A percentile compares a stretch with the other conserved stretches of the same genome.
Evolutionary conservation across 2,888 invertebrate genomes (phyloP).

Genomic region (Megaustenia siamemsis): DNA sequence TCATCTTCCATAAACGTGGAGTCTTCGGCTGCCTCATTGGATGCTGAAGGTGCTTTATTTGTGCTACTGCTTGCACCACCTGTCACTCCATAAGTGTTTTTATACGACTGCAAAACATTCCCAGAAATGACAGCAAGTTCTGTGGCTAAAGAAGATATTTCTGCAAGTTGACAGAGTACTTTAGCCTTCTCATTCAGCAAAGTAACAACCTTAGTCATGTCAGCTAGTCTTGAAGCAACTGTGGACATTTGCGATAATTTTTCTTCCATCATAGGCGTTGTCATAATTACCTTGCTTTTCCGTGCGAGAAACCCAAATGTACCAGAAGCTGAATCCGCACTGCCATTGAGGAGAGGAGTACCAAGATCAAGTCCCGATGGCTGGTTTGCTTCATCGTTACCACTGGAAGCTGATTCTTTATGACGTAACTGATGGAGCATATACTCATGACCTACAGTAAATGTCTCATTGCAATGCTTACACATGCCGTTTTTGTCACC

Average conservation of each 20-base stretch:
- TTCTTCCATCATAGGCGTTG: slow-evolving; percentile 41
- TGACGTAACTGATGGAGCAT: slow-evolving; percentile 43
- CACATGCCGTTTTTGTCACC: slow-evolving; percentile 30
- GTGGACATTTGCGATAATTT: slow-evolving; percentile 40
- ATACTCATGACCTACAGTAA: slow-evolving; percentile 18
- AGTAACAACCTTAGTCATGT: slow-evolving; percentile 43
- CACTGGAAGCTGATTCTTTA: neutral
- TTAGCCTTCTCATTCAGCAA: slow-evolving; percentile 31
- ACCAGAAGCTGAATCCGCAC: slow-evolving; percentile 1
- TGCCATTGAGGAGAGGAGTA: slow-evolving; percentile 9
- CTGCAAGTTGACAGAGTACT: slow-evolving; percentile 40
- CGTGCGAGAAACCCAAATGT: slow-evolving; percentile 33
- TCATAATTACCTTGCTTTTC: slow-evolving; percentile 35
- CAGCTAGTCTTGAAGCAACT: slow-evolving; percentile 25
- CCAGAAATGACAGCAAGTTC: slow-evolving; percentile 41
- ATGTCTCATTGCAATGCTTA: slow-evolving; percentile 38
- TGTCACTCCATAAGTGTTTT: slow-evolving; percentile 1
- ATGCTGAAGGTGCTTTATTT: neutral
- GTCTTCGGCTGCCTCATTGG: slow-evolving; percentile 28
- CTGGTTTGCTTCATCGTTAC: neutral
- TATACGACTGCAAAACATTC: slow-evolving; percentile 37
- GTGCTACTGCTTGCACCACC: neutral
- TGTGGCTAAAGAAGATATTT: slow-evolving; percentile 40
- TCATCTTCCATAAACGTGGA: slow-evolving; percentile 26
- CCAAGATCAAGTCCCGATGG: slow-evolving; percentile 7